phyloP scores from a whole-genome alignment of 2,113 vertebrate genomes.

The Crotalus viridis region DNA sequence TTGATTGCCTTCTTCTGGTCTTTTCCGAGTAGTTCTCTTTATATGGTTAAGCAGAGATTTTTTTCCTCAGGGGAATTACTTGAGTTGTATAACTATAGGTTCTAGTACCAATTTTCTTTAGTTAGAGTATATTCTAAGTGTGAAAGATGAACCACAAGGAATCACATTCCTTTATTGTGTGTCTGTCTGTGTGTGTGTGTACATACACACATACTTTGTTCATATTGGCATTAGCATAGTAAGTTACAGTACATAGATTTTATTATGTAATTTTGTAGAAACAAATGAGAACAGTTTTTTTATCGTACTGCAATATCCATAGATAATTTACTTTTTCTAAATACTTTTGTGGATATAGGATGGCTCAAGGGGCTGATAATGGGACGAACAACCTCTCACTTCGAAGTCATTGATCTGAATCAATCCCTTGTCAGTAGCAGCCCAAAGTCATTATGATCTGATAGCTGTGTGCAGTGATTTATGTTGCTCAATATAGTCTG shows the following conservation, averaged over 20 bases:
- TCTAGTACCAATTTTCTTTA: neutral
- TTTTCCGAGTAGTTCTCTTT: neutral
- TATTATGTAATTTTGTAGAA: constrained; percentile 36
- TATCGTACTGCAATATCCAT: constrained; percentile 22
- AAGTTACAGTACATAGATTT: constrained; percentile 34
- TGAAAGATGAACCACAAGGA: neutral
- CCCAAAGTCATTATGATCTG: constrained; percentile 29
- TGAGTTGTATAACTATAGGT: neutral
- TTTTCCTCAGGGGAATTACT: neutral
- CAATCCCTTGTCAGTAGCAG: constrained; percentile 11
- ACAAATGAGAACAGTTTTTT: constrained; percentile 33
- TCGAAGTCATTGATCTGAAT: constrained; percentile 29
- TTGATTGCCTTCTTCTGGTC: neutral
- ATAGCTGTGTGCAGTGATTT: constrained; percentile 25
- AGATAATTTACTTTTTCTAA: constrained; percentile 41
- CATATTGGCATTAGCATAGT: neutral
- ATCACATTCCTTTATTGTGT: neutral
- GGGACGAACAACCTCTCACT: constrained; percentile 26
- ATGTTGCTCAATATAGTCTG: constrained; percentile 22
- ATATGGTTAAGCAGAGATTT: neutral
- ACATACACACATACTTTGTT: neutral
- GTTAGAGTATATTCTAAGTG: neutral
- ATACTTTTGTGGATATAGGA: constrained; percentile 11
- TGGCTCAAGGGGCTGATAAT: constrained; percentile 23
- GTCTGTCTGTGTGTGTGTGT: neutral